Percentiles rank a stretch among this genome's conserved stretches.
Evolutionary conservation across 2,113 vertebrate genomes (phyloP).

Genomic region (Pygoscelis antarcticus): DNA sequence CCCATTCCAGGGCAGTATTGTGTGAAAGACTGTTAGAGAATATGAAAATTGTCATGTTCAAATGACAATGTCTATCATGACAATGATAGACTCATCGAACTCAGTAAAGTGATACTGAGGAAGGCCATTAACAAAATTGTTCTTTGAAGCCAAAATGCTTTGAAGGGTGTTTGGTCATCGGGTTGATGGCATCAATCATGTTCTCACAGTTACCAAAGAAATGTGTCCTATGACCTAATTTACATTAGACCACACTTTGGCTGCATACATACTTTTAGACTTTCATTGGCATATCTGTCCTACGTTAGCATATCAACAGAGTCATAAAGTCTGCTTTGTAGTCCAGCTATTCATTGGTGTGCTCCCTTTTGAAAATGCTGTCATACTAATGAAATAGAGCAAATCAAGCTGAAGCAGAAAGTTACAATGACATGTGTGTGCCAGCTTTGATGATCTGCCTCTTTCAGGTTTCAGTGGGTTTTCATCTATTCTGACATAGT

Average conservation of each 20-base stretch:
- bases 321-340: neutral
- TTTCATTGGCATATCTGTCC: neutral
- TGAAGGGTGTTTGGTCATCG: neutral
- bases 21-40: neutral
- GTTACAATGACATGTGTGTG: neutral
- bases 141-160: neutral
- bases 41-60: neutral
- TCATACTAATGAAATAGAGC: neutral
- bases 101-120: neutral
- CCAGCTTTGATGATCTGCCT: neutral
- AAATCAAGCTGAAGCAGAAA: neutral
- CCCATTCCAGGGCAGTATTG: neutral
- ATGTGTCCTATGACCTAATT: neutral
- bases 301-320: neutral
- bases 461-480: neutral
- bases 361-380: neutral
- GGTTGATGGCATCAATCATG: neutral
- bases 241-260: neutral
- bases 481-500: constrained; percentile 27
- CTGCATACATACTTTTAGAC: neutral
- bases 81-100: neutral
- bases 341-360: neutral
- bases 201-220: neutral
- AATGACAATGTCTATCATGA: no score
- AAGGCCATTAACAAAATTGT: neutral